Evolutionary conservation across 2,888 invertebrate genomes (phyloP), one percentile per base, ranked within the genome.

Genomic region (Phorcus lineatus): DNA sequence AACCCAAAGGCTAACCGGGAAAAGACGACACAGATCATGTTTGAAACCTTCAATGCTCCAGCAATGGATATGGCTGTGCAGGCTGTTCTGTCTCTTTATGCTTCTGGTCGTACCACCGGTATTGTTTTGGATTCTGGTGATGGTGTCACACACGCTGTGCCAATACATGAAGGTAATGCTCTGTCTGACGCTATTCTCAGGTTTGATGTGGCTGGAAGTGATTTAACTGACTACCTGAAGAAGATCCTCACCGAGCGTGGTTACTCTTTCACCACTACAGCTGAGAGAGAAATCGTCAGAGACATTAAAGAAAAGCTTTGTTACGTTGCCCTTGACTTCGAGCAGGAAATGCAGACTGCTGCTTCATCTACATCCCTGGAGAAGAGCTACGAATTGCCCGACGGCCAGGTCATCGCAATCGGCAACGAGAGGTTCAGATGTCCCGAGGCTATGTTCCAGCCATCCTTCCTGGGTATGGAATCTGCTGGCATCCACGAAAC

Each of bases 21-120:
- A 93, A 97, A 97, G 95, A 97, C 97, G 97, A 97, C 97, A 74
- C 91, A 91, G 86, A 91, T 91, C 80, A 90, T 91, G 85, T 86
- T 87, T 74, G 86, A 86, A 97, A 98, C 95, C 91, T 97, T 97
- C 95, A 96, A 96, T 95, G 96, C 96, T 78, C 97, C 97, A 86
- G 97, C 97, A 92, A 97, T 97, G 97, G 97, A 97, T 94, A 97
- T 97, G 86, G 97, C 97, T 93, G 96, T 96, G 87, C 98, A 98
- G 94, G 98, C 98, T 82, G 98, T 98, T 81, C 97, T 98, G 93
- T 98, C 97, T 70, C 95, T 97, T 94, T 98, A 98, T 94, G 97
- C 98, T 86, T 97, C 97, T 93, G 97, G 98, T 95, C 97, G 97
- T 95, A 98, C 97, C 94, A 98, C 97, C 93, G 97, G 97, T 95